Evolutionary conservation across 1,140 invertebrate genomes (phyloP), one percentile per base, ranked within the genome.

Genomic region (Nasonia giraulti): DNA sequence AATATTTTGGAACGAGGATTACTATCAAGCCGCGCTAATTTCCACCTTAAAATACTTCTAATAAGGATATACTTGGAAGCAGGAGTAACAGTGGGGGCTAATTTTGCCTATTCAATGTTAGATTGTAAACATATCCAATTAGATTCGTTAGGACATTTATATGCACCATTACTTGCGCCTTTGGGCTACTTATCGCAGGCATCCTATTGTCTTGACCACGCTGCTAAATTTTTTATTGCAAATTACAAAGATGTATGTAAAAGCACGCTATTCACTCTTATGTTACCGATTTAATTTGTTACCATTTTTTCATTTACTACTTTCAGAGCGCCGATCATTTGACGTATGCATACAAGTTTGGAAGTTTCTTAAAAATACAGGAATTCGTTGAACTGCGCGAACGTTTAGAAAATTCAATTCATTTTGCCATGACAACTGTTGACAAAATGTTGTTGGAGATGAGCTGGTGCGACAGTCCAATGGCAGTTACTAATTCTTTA

Each of bases 61-160:
- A 93, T 95, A 50, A 93, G 95, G 83, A 90, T 94, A 12, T 96
- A 95, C 88, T 93, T 93, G 33, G 92, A 93, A 88, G 90, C 90
- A 83, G 92, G 92, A 87, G 82, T 93, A 33, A 89, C 92, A 71
- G 90, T 89, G n/a, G 91, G 91, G 47, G 92, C 92, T 44, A 89
- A 93, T 89, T 90, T 90, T 86, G 87, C 88, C 4, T 92, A 91
- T 66, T 85, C 89, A 44, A 88, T 92, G 76, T 92, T 99, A 90
- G 98, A 99, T 89, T 95, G 98, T 77, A 99, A 99, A 93, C 97
- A 99, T 92, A 96, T 99, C 86, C 98, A 99, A 91, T 94, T 98
- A 90, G 98, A 99, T 93, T 98, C 98, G 0, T 93, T 99, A 88
- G 96, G 98, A 77, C 96, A 98, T 93, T 93, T 98, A 80, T 96